Percentiles rank a stretch among this genome's conserved stretches.
phyloP scores from a whole-genome alignment of 2,113 vertebrate genomes.

The Apteryx mantelli region DNA sequence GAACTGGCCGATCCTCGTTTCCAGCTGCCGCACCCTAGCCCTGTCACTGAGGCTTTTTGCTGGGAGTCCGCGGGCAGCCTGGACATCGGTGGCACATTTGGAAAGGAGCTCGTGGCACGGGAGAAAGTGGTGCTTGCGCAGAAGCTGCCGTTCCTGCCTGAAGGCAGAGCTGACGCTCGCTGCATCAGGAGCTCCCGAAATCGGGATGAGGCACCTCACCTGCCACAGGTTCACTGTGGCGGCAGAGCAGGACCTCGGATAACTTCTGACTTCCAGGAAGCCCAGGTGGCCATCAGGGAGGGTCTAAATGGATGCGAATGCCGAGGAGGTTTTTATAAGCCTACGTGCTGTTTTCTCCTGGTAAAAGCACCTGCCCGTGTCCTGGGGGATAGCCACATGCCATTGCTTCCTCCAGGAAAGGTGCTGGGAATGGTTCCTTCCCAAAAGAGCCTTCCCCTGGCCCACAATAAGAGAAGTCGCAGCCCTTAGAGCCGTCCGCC shows the following conservation, averaged over 20 bases:
- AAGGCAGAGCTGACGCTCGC: not conserved
- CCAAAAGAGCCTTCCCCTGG: not conserved
- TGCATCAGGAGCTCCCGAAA: fast-evolving
- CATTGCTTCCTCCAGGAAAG: fast-evolving
- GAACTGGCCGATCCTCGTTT: not conserved
- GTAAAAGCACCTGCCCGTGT: no score
- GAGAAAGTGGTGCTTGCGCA: fast-evolving
- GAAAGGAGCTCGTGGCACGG: not conserved
- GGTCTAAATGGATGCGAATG: fast-evolving
- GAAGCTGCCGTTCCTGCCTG: not conserved
- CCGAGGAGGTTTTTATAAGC: not conserved
- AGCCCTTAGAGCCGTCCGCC: fast-evolving
- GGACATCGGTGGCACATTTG: not conserved
- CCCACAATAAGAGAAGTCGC: not conserved
- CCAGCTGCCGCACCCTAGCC: fast-evolving
- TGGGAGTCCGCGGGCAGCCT: not conserved
- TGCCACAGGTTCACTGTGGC: not conserved
- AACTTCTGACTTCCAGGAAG: fast-evolving
- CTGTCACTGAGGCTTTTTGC: not conserved
- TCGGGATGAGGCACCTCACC: not conserved
- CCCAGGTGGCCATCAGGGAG: fast-evolving
- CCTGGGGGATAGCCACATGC: not conserved
- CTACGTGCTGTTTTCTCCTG: not conserved
- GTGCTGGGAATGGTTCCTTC: not conserved
- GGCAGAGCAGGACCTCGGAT: not conserved